Percentiles rank a stretch among this genome's conserved stretches.
Conservation (phyloP, 2,888 invertebrate genomes). For the Ditula angustiorana region DNA sequence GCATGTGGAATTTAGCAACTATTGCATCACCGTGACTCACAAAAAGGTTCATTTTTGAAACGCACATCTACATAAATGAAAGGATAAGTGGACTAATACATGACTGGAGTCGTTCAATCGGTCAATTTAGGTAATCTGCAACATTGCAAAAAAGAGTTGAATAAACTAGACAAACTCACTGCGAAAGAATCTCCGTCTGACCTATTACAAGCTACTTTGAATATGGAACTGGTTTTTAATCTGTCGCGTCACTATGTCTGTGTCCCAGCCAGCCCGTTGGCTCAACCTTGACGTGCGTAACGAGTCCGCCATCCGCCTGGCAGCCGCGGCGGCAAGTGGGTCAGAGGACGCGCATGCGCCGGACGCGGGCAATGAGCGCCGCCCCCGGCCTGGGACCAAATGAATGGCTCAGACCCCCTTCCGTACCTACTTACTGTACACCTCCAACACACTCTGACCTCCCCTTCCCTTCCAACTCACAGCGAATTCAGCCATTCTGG, state of each 20-base stretch:
- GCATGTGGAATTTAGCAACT: conserved; percentile 59
- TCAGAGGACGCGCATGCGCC: conserved; percentile 81
- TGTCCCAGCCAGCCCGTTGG: conserved; percentile 69
- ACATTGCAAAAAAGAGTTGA: background rate
- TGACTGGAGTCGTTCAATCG: background rate
- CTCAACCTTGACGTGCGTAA: conserved; percentile 74
- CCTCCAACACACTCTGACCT: conserved; percentile 62
- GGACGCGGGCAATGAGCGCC: conserved; percentile 80
- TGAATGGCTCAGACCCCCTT: conserved; percentile 75
- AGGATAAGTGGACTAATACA: background rate
- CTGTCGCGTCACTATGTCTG: conserved; percentile 77
- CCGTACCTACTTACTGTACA: conserved; percentile 45
- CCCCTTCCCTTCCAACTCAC: conserved; percentile 63
- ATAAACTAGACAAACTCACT: conserved; percentile 1
- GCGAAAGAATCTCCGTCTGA: background rate
- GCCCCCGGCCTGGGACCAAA: conserved; percentile 75
- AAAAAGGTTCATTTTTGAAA: background rate
- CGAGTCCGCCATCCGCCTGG: conserved; percentile 69
- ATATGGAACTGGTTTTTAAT: conserved; percentile 43
- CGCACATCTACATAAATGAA: background rate
- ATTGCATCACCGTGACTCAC: conserved; percentile 65
- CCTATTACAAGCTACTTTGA: conserved; percentile 1
- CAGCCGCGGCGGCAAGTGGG: conserved; percentile 71
- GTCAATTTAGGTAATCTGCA: background rate
- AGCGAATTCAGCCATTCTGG: conserved; percentile 42